Evolutionary conservation across 2,888 invertebrate genomes (phyloP), one percentile per base, ranked within the genome.

Genomic region (Netelia inedita): DNA sequence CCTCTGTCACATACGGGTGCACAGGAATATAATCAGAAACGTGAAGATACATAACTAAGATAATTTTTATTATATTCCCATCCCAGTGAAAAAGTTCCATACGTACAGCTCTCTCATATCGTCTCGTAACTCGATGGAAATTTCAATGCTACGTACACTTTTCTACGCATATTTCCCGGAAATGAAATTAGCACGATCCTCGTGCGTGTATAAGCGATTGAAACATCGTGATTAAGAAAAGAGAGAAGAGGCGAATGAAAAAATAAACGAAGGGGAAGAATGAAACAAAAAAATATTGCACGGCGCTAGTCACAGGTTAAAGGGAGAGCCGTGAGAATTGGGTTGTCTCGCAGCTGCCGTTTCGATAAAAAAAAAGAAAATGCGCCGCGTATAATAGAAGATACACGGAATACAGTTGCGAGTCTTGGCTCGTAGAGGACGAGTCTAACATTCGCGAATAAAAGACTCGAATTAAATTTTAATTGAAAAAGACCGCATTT

Each of bases 321-420:
- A 16, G 53, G 14, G 83, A 85, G 83, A 88, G 86, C 81, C 92
- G 91, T 93, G 93, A 91, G 93, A 93, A 93, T 90, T 87, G 83
- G 93, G 93, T 88, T 91, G 89, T 87, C 86, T 82, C 85, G 85
- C 85, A 53, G 55, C 81, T 69, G 73, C 73, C 66, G 46, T 71
- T 61, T 46, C 43, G 63, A 72, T 74, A n/a, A 82, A 61, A 71
- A 50, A 65, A 68, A 72, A 72, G 63, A 28, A 76, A 83, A 75
- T 28, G 74, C 53, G 59, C 50, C 16, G 41, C 11, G 83, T 74
- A 50, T 65, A 69, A 76, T 80, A 23, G 71, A 75, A 79, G 63
- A 61, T 71, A 1, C 14, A 19, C n/a, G 16, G 57, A 57, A 57
- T 57, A 19, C 10, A 57, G 35, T 35, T 35, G 8, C 35, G 35